Base-by-base conservation (phyloP, 92 coral and sea anemone genomes). In the Zoanthus sansibaricus region DNA sequence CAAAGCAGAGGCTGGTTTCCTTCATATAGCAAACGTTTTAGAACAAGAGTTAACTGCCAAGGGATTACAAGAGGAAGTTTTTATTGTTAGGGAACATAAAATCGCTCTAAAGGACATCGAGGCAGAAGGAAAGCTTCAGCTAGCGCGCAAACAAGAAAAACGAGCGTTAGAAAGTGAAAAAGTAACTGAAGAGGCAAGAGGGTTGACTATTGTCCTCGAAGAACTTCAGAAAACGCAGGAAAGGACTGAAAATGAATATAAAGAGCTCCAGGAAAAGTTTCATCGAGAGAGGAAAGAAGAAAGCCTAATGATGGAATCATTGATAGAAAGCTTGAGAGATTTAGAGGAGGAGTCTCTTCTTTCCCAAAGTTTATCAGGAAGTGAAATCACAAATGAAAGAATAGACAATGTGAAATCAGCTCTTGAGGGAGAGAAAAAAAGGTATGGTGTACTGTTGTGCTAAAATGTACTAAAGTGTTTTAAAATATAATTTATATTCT, bases 291-390 rank as follows among this genome's bases (percentile, higher is more conserved):
- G 98, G 75, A 93, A 86, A 8, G 94, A 96, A 18, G 96, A 94
- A 59, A 83, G 85, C 3, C 89, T 93, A 8, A 97, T 94, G 25
- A 82, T 92, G 72, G 98, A 95, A 25, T 92, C 96, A 0, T 92
- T 97, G 92, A 74, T 86, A 82, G 99, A 97, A 74, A 95, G 94
- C 67, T 83, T 95, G 8, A 90, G 92, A 70, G 98, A 95, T 83
- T 89, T 95, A 83, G 98, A 95, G 67, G 98, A 95, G 68, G 98
- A 95, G 59, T 94, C 95, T n/a, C 87, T 88, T 79, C 92, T 95
- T 46, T 93, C 96, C 32, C 91, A 90, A 76, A 95, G 96, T 87
- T 83, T 95, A 59, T 79, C 96, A 13, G 94, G 89, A 69, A 89
- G 89, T 79, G 92, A 94, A 87, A 90, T 92, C 82, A 15, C 90